Conservation (phyloP, 1,140 invertebrate genomes). For the Muscidifurax raptorellus region DNA sequence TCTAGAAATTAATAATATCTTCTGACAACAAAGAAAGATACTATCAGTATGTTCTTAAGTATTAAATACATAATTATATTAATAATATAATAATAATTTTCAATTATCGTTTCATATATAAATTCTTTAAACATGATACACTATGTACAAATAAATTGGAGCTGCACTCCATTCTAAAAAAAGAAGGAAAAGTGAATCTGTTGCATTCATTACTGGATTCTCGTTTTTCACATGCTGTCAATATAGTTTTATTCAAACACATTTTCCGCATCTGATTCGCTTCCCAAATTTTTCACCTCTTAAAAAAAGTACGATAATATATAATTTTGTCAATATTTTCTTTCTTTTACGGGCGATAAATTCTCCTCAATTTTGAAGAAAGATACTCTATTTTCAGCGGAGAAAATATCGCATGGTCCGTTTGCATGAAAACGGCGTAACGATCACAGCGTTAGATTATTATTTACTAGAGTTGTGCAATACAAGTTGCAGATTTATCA, state of each 20-base stretch:
- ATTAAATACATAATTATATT: conserved; percentile 69
- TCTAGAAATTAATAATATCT: conserved; percentile 68
- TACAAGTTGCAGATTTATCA: conserved; percentile 56
- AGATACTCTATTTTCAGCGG: conserved; percentile 46
- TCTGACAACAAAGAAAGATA: conserved; percentile 62
- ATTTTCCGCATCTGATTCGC: conserved; percentile 40
- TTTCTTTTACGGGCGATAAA: conserved; percentile 40
- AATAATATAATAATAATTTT: conserved; percentile 66
- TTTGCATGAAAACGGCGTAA: conserved; percentile 61
- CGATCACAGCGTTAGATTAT: conserved; percentile 69
- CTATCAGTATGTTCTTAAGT: conserved; percentile 61
- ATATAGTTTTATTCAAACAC: conserved; percentile 30
- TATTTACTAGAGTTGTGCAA: conserved; percentile 59
- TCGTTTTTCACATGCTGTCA: conserved; percentile 38
- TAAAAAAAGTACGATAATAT: conserved; percentile 49
- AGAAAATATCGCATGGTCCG: conserved; percentile 53
- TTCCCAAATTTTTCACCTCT: conserved; percentile 34
- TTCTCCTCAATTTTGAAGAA: conserved; percentile 43
- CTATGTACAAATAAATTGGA: conserved; percentile 71
- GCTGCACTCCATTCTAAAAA: conserved; percentile 58
- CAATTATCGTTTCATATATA: conserved; percentile 60
- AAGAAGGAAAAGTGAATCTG: conserved; percentile 48
- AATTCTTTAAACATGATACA: conserved; percentile 70
- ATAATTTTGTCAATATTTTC: conserved; percentile 47
- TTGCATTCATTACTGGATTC: conserved; percentile 40